Evolutionary conservation across 1,140 invertebrate genomes (phyloP).

Genomic region (Lordiphosa clarofinis): DNA sequence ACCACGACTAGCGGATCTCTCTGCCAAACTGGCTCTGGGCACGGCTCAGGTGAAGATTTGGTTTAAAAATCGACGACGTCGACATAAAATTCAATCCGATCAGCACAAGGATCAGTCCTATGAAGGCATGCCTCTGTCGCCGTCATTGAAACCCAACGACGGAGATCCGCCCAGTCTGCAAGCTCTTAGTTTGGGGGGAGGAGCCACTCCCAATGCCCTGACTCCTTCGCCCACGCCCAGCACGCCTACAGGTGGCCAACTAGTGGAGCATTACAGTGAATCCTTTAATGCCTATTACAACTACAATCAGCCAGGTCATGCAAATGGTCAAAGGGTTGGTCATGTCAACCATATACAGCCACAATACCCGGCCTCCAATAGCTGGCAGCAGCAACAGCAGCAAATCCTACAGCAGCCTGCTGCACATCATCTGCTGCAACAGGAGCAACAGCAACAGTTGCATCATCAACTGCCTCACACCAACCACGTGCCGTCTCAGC

Average conservation of each 20-base stretch:
- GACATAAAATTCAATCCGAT: slow-evolving; percentile 70
- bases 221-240: slow-evolving; percentile 68
- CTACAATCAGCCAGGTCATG: slow-evolving; percentile 44
- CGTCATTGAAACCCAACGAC: slow-evolving; percentile 37
- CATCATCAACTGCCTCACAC: slow-evolving; percentile 25
- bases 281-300: slow-evolving; percentile 59
- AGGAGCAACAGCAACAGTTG: slow-evolving; percentile 13
- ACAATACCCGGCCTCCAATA: slow-evolving; percentile 28
- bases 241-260: slow-evolving; percentile 41
- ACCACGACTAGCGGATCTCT: slow-evolving; percentile 89
- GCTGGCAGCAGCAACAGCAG: slow-evolving; percentile 23
- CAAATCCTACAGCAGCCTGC: slow-evolving; percentile 18
- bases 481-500: slow-evolving; percentile 32
- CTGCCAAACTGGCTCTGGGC: slow-evolving; percentile 85
- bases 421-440: slow-evolving; percentile 17
- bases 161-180: slow-evolving; percentile 62
- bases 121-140: slow-evolving; percentile 65
- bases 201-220: slow-evolving; percentile 5
- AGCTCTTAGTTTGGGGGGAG: slow-evolving; percentile 23
- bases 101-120: slow-evolving; percentile 68
- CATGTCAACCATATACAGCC: slow-evolving; percentile 22
- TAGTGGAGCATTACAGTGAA: slow-evolving; percentile 61
- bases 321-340: not conserved
- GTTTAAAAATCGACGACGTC: slow-evolving; percentile 81
- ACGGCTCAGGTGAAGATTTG: slow-evolving; percentile 96